Evolutionary conservation across 1,140 invertebrate species (phyloP), one percentile per base, ranked within the genome.

Genomic region (Drosophila pseudoananassae): DNA sequence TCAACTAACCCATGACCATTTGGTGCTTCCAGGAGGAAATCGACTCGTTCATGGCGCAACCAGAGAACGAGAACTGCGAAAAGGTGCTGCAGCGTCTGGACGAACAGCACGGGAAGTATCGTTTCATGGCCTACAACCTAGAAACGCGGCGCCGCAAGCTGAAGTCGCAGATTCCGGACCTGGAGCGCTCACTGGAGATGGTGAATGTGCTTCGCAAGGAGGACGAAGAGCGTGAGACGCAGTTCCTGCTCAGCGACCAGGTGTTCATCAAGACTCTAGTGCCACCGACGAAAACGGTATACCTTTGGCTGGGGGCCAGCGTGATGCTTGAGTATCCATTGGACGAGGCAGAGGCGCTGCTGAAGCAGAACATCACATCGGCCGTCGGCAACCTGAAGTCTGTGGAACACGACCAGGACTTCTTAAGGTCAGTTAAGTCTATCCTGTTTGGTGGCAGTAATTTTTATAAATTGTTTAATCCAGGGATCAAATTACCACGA

Each of bases 241-340:
- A 98, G 73, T 99, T 99, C 93, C 93, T 99, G 75, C 92, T 99
- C 4, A 98, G 98, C 61, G 98, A 99, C 92, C 98, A 99, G 93
- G 96, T 99, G 15, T 99, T 97, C 93, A 95, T 97, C 5, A 98
- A 98, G 90, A 96, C 95, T 29, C 93, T 97, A 88, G 94, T 97
- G 73, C 96, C 97, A 80, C 98, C 98, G 6, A 98, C 97, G 17
- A 95, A 99, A 78, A 98, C 95, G 92, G 98, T 99, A 12, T 98
- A 96, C 89, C 93, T 99, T n/a, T 99, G 98, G 98, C 93, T 99
- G 57, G 98, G 98, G 25, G 98, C 98, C 20, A 99, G 99, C 94
- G 98, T 99, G 0, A 99, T 99, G 98, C 93, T 99, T 77, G 98
- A 99, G 92, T 99, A 99, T 93, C 95, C 95, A 9, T 92, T 99